Percentiles rank a stretch among this genome's conserved stretches.
Conservation (phyloP, 2,888 invertebrate genomes). For the Hydropsyche betteni region DNA sequence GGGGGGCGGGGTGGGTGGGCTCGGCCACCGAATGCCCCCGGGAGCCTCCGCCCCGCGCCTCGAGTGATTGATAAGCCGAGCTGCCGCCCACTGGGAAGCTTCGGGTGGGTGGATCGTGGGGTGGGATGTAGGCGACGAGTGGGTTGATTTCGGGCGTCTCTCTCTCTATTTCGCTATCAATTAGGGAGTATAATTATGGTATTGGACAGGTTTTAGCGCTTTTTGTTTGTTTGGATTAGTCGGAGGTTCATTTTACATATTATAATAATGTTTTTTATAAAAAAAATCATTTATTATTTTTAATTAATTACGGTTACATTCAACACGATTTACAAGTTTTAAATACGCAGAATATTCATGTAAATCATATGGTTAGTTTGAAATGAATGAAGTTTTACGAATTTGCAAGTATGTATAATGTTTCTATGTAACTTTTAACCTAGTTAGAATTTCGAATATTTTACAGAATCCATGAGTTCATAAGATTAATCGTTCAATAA, state of each 20-base stretch:
- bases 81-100: conserved; percentile 5
- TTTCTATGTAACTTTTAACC: too few species aligned
- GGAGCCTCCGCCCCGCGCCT: conserved; percentile 37
- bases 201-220: conserved; percentile 27
- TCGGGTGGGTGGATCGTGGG: conserved; percentile 16
- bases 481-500: too few species aligned
- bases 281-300: too few species aligned
- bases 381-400: too few species aligned
- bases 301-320: too few species aligned
- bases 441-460: too few species aligned
- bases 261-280: too few species aligned
- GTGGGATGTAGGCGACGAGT: conserved; percentile 1
- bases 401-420: too few species aligned
- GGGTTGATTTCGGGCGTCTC: conserved; percentile 24
- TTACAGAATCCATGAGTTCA: neutral
- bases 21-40: conserved; percentile 35
- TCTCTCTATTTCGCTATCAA: conserved; percentile 17
- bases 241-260: too few species aligned
- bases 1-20: neutral
- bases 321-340: too few species aligned
- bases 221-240: neutral
- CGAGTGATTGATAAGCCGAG: conserved; percentile 51
- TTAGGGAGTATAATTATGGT: conserved; percentile 35
- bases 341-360: too few species aligned
- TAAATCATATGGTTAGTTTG: too few species aligned